Evolutionary conservation across 2,113 vertebrate genomes (phyloP).

Genomic region (Lipotes vexillifer): DNA sequence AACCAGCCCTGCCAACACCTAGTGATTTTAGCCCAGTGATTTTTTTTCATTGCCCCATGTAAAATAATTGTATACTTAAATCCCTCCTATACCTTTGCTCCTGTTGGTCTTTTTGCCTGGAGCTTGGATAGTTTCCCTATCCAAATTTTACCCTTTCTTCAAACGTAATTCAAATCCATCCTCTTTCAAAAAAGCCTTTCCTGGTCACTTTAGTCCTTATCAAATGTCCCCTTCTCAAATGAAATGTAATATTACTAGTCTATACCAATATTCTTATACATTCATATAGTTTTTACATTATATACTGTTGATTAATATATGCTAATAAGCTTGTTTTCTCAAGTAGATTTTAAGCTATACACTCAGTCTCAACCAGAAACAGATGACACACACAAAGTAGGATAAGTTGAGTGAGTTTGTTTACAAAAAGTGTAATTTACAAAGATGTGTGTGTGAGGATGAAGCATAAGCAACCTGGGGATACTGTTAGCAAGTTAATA

Average conservation of each 20-base stretch:
- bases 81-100: background rate
- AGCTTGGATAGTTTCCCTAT: background rate
- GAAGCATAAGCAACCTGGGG: background rate
- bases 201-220: background rate
- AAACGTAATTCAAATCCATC: background rate
- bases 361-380: background rate
- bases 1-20: background rate
- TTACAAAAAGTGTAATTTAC: background rate
- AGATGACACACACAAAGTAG: background rate
- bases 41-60: background rate
- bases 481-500: background rate
- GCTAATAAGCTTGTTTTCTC: background rate
- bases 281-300: background rate
- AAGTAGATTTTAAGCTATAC: background rate
- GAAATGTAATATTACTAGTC: background rate
- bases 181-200: background rate
- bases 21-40: background rate
- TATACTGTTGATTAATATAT: background rate
- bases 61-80: background rate
- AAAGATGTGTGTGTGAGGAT: background rate
- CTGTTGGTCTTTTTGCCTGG: background rate
- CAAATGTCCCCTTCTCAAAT: background rate
- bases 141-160: background rate
- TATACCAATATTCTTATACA: background rate
- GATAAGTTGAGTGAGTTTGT: background rate